phyloP scores from a whole-genome alignment of 2,888 invertebrate species.

The Myopa tessellatipennis region DNA sequence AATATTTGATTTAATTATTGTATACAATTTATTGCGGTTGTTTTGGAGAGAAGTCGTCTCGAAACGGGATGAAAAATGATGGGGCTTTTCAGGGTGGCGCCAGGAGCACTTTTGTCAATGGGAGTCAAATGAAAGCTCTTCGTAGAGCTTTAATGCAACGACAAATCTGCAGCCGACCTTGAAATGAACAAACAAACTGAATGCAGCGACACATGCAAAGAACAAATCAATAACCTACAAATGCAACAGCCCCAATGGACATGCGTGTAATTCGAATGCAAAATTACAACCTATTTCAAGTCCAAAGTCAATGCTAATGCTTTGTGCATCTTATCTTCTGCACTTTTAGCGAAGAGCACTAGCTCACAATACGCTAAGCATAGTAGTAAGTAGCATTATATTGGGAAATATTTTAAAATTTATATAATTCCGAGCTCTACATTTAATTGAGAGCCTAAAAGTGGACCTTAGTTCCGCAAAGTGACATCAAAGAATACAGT shows the following conservation, averaged over 20 bases:
- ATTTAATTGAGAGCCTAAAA: slow-evolving; percentile 11
- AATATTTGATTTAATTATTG: no score
- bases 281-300: slow-evolving; percentile 3
- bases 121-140: neutral
- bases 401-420: neutral
- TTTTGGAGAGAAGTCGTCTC: no score
- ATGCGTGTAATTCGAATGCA: slow-evolving; percentile 9
- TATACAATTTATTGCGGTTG: no score
- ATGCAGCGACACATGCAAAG: slow-evolving; percentile 13
- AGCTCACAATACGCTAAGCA: neutral
- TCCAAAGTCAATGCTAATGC: slow-evolving; percentile 29
- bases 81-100: neutral
- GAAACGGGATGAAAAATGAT: no score
- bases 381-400: neutral
- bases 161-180: slow-evolving; percentile 1
- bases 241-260: neutral
- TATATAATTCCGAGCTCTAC: no score
- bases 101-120: neutral
- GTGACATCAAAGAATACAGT: no score
- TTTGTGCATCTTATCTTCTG: slow-evolving; percentile 3
- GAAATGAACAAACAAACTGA: slow-evolving; percentile 12
- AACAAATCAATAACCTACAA: slow-evolving; percentile 23
- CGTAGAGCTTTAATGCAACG: slow-evolving; percentile 2
- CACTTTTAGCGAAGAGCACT: neutral
- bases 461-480: neutral